Evolutionary conservation across 2,888 invertebrate genomes (phyloP), one percentile per base, ranked within the genome.

Genomic region (Parnassius mnemosyne): DNA sequence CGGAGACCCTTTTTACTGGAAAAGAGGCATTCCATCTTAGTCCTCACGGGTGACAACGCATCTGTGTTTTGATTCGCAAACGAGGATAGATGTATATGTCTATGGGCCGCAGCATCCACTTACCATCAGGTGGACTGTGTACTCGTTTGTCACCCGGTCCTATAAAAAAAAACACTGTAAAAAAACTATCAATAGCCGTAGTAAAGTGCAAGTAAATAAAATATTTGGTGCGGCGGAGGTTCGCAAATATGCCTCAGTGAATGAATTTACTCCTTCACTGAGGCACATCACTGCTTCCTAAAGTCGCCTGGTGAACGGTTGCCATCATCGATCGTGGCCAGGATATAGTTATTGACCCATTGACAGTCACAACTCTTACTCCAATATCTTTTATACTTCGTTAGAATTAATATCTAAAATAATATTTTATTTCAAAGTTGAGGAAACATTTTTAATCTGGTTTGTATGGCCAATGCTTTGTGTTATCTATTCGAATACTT

Each of bases 311-410:
- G 69, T 75, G 69, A 68, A 52, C 56, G 61, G 74, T 73, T 84
- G 85, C 85, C 84, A 81, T 78, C 70, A 83, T 85, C 83, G 85
- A 86, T 83, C 82, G 79, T 83, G 84, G 84, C 83, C 81, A 79
- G 5, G 78, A 81, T 78, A 80, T 79, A 74, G 80, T 78, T 82
- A 82, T 84, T 85, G 85, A 83, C 83, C 83, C 80, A 73, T 69
- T 81, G 77, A 78, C 76, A 81, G 75, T 77, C 75, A 75, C 69
- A 68, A 68, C 60, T 64, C 66, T 74, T 71, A 73, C 66, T 71
- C 75, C 72, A 74, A 77, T 74, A 74, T 75, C 69, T 69, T 72
- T 72, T 69, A 71, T 71, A 74, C 73, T 77, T 65, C 62, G 65
- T 59, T 67, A 53, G 58, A 57, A 64, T 71, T 69, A 65, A 71